phyloP scores from a whole-genome alignment of 2,797 vertebrate genomes.

The Eulemur coronatus region DNA sequence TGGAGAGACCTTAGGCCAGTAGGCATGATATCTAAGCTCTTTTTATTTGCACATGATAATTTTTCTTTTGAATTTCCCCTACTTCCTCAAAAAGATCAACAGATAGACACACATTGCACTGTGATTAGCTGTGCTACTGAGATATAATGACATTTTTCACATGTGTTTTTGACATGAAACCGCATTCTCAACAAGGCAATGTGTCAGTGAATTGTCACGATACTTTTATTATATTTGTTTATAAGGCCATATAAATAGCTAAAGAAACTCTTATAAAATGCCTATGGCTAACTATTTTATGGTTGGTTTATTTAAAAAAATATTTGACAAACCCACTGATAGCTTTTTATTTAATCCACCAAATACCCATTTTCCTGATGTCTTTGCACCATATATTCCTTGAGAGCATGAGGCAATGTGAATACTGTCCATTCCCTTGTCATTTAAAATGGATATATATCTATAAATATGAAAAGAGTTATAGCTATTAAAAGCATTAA shows the following conservation, averaged over 20 bases:
- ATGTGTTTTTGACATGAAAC: constrained; percentile 17
- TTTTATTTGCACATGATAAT: constrained; percentile 87
- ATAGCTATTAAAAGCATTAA: neutral
- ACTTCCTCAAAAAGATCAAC: constrained; percentile 85
- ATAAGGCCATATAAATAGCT: neutral
- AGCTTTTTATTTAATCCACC: neutral
- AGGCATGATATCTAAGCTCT: constrained; percentile 81
- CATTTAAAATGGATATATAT: neutral
- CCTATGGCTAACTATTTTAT: neutral
- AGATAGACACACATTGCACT: constrained; percentile 69
- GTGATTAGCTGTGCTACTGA: constrained; percentile 78
- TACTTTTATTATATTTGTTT: neutral
- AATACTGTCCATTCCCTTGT: neutral
- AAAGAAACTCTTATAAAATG: neutral
- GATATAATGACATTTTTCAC: constrained; percentile 53
- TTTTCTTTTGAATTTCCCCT: constrained; percentile 85
- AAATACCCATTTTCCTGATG: neutral
- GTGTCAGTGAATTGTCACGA: neutral
- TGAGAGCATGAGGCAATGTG: neutral
- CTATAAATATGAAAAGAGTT: neutral
- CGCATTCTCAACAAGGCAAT: neutral
- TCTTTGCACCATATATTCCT: neutral
- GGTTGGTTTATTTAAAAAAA: neutral
- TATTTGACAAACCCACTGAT: neutral
- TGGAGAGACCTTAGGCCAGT: constrained; percentile 81